Conservation (phyloP, 1,140 invertebrate genomes). For the Drosophila bocqueti region DNA sequence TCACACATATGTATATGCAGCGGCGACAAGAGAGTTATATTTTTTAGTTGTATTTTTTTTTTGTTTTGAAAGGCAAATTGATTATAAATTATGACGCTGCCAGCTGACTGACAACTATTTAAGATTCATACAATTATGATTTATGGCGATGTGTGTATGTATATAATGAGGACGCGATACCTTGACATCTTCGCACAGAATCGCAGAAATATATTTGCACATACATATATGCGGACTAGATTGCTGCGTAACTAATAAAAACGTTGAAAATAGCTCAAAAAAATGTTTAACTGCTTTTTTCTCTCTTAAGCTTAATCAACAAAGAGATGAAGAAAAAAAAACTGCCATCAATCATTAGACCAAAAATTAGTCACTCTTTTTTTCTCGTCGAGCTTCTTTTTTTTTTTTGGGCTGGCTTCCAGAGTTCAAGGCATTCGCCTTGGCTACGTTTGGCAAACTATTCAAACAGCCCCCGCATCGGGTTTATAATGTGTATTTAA, state of each 20-base stretch:
- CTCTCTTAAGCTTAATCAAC: constrained; percentile 63
- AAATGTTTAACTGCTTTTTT: constrained; percentile 23
- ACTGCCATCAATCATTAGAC: constrained; percentile 73
- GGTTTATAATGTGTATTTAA: constrained; percentile 78
- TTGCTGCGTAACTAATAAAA: constrained; percentile 46
- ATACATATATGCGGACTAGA: constrained; percentile 35
- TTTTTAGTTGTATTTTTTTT: constrained; percentile 24
- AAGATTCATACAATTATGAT: constrained; percentile 76
- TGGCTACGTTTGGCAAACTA: constrained; percentile 63
- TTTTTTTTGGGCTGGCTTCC: constrained; percentile 31
- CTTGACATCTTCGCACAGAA: constrained; percentile 54
- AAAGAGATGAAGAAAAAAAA: constrained; percentile 12
- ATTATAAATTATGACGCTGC: constrained; percentile 81
- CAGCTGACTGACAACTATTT: constrained; percentile 77
- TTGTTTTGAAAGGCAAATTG: constrained; percentile 74
- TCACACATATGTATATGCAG: constrained; percentile 51
- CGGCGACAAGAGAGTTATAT: constrained; percentile 57
- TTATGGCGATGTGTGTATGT: constrained; percentile 62
- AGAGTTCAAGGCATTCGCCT: constrained; percentile 67
- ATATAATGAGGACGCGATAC: constrained; percentile 60
- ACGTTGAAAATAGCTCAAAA: constrained; percentile 48
- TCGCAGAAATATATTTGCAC: constrained; percentile 10
- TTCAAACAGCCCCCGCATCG: constrained; percentile 58
- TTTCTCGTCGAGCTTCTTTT: constrained; percentile 34
- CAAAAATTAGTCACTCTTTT: constrained; percentile 68